Percentiles rank a stretch among this genome's conserved stretches.
Evolutionary conservation across 2,113 vertebrate species (phyloP).

Genomic region (Pygoscelis adeliae): DNA sequence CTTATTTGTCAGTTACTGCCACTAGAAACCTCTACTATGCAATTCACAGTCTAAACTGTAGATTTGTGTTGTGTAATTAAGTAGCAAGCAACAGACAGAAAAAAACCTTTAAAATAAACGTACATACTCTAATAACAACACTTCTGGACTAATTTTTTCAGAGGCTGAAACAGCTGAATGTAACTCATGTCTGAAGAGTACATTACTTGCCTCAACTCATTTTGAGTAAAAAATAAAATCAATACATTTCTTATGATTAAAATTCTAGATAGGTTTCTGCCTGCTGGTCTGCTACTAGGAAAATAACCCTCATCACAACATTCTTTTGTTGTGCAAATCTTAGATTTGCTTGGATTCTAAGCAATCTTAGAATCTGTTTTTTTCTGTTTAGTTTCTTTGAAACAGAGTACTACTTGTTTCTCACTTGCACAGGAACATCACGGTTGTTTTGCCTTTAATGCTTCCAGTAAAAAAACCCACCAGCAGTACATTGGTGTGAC

Average conservation of each 20-base stretch:
- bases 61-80: neutral
- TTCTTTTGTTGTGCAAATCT: neutral
- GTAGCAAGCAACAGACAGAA: neutral
- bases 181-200: neutral
- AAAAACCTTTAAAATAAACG: neutral
- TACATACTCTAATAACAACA: neutral
- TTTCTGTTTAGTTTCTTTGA: neutral
- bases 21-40: neutral
- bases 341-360: no score
- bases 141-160: neutral
- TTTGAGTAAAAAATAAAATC: slow-evolving; percentile 10
- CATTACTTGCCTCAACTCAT: neutral
- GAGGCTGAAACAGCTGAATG: neutral
- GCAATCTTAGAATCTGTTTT: neutral
- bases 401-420: neutral
- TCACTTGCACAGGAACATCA: neutral
- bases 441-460: neutral
- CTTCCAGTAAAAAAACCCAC: neutral
- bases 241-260: neutral
- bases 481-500: neutral
- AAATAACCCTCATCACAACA: neutral
- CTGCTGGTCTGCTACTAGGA: neutral
- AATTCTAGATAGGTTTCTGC: neutral
- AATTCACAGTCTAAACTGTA: neutral
- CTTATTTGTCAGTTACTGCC: neutral